Evolutionary conservation across 2,113 vertebrate genomes (phyloP), one percentile per base, ranked within the genome.

Genomic region (Misgurnus anguillicaudatus): DNA sequence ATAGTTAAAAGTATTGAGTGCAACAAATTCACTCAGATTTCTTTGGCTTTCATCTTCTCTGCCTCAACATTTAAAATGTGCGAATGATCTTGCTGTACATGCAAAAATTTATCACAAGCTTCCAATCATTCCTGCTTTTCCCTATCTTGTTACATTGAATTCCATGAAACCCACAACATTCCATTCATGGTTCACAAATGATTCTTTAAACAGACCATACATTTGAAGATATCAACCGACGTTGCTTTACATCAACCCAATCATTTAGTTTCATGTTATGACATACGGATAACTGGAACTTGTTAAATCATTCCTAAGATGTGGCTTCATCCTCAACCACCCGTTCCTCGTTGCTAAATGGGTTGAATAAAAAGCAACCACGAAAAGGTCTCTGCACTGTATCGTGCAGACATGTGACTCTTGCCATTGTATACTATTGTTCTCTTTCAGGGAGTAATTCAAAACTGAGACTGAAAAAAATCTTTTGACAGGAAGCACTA

Each of bases 151-250:
- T 60, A 78, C n/a, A 2, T 38, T 24, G 41, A 73, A 73, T 67
- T 80, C 21, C 61, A 39, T 14, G 4, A 80, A 74, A 67, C 70
- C 69, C 61, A 10, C 69, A 45, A 71, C 67, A 79, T 79, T 79
- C 36, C 51, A 45, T 66, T 39, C 61, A 72, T 9, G 16, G 60
- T 9, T 64, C 21, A 14, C n/a, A 47, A 17, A 19, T n/a, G 14
- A 60, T 66, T 4, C 61, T 67, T 67, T 39, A 69, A 10, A 47
- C 63, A 13, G 51, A 19, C 31, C 21, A 39, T 64, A 47, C 38
- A 6, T 65, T 39, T 38, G 3, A 42, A 6, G 6, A 71, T 69
- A 4, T 5, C 14, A 5, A 7, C 11, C 39, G n/a, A 39, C 38
- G 31, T 57, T 5, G 36, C n/a, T 55, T 11, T 7, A 48, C 41